phyloP scores from a whole-genome alignment of 2,797 vertebrate genomes.

The Notamacropus eugenii region DNA sequence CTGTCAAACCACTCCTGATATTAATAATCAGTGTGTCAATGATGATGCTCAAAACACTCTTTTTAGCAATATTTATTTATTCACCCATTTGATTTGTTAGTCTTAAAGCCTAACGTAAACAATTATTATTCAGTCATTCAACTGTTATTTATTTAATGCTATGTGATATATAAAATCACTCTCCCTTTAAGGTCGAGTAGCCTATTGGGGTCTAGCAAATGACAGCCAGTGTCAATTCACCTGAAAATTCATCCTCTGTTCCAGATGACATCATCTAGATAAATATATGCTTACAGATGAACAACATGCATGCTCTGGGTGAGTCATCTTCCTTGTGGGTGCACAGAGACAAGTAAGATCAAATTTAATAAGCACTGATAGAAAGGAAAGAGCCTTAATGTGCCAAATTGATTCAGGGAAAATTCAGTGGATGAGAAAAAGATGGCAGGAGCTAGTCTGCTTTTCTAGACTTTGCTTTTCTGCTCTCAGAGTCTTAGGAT shows the following conservation, averaged over 20 bases:
- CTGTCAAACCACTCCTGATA: neutral
- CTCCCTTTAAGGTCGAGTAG: neutral
- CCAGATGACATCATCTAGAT: slow-evolving; percentile 71
- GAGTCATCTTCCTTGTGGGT: slow-evolving; percentile 72
- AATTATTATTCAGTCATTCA: neutral
- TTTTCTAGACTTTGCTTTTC: neutral
- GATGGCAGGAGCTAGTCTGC: neutral
- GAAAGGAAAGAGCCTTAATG: slow-evolving; percentile 62
- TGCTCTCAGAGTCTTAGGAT: slow-evolving; percentile 22
- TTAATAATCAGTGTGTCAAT: neutral
- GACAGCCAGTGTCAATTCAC: slow-evolving; percentile 45
- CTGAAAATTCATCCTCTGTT: slow-evolving; percentile 60
- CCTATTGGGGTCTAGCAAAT: neutral
- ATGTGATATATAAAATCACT: neutral
- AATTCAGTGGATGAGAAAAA: slow-evolving; percentile 23
- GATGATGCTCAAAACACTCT: neutral
- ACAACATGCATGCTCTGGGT: slow-evolving; percentile 46
- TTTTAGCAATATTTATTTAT: neutral
- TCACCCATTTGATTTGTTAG: neutral
- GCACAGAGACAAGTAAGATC: slow-evolving; percentile 53
- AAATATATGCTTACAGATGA: slow-evolving; percentile 41
- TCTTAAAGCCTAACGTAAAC: neutral
- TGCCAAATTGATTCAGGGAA: slow-evolving; percentile 54
- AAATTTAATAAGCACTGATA: slow-evolving; percentile 66
- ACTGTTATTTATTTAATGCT: neutral